These are phyloP conservation scores for Melolontha melolontha DNA, from an alignment of 2,888 invertebrate species.

Conservation along the genomic window DNA sequence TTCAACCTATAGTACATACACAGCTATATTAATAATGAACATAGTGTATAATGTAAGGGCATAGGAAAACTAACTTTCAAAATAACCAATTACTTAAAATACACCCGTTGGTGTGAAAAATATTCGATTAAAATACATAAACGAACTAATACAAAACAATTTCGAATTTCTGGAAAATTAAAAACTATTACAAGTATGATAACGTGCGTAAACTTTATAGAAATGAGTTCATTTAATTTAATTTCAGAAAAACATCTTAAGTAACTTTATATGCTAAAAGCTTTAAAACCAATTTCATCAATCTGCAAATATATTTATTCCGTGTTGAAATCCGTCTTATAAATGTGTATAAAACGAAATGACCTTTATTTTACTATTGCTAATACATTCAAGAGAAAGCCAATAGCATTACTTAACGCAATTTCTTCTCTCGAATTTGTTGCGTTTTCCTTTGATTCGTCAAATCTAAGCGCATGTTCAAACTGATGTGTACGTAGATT, in stretches of 20 bases:
- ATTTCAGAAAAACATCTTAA: slow-evolving; percentile 27
- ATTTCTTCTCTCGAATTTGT: slow-evolving; percentile 23
- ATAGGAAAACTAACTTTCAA: too few species aligned
- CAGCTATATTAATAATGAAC: too few species aligned
- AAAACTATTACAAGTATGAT: neutral
- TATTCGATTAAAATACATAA: too few species aligned
- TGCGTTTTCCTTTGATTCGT: slow-evolving; percentile 28
- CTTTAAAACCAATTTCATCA: slow-evolving; percentile 41
- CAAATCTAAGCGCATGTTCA: slow-evolving; percentile 44
- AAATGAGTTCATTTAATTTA: slow-evolving; percentile 29
- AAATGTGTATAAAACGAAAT: slow-evolving; percentile 23
- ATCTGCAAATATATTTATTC: slow-evolving; percentile 21
- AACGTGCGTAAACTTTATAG: neutral
- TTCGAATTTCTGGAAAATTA: neutral
- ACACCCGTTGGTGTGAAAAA: too few species aligned
- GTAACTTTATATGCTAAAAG: slow-evolving; percentile 34
- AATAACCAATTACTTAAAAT: too few species aligned
- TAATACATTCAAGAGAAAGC: slow-evolving; percentile 5
- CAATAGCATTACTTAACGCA: slow-evolving; percentile 14
- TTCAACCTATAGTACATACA: too few species aligned
- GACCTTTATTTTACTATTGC: slow-evolving; percentile 23
- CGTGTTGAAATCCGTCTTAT: slow-evolving; percentile 31
- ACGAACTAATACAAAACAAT: too few species aligned
- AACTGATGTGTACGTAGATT: slow-evolving; percentile 31
- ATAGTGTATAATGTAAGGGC: too few species aligned